These are phyloP conservation scores for Yponomeuta evonymella DNA, from an alignment of 2,888 invertebrate genomes.

Conservation along the genomic window DNA sequence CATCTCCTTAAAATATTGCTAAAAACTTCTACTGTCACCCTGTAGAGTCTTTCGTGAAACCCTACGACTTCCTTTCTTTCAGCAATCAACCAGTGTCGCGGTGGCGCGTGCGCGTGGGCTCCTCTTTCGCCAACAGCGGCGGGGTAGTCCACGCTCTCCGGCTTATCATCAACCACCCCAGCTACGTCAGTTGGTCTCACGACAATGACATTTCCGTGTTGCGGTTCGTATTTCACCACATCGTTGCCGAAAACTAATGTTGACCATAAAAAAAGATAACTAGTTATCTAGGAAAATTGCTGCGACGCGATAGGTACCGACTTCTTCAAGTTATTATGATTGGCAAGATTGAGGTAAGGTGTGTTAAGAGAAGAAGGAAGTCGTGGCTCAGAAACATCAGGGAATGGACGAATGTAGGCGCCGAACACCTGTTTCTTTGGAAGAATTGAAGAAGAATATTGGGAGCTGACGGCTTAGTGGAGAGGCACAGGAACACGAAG, in stretches of 20 bases:
- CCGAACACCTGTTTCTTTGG: too few relatives aligned
- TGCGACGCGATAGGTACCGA: too few relatives aligned
- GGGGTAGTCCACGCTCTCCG: slow-evolving; percentile 31
- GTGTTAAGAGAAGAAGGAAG: too few relatives aligned
- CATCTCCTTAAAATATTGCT: neutral
- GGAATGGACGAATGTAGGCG: too few relatives aligned
- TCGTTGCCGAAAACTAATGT: neutral
- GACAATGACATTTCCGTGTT: slow-evolving; percentile 50
- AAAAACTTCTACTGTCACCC: neutral
- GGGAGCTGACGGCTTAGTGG: too few relatives aligned
- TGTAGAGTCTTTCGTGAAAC: neutral
- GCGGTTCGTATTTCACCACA: slow-evolving; percentile 19
- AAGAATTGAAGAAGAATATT: too few relatives aligned
- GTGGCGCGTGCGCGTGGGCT: slow-evolving; percentile 45
- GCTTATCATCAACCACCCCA: slow-evolving; percentile 37
- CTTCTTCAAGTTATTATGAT: too few relatives aligned
- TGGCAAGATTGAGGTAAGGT: too few relatives aligned
- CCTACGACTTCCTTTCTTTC: neutral
- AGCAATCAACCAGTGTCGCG: slow-evolving; percentile 18
- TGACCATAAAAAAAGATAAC: too few relatives aligned
- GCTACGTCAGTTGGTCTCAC: slow-evolving; percentile 32
- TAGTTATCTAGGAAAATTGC: too few relatives aligned
- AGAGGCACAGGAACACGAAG: too few relatives aligned
- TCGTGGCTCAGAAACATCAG: too few relatives aligned
- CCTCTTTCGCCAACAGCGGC: slow-evolving; percentile 36